phyloP scores from a whole-genome alignment of 2,113 vertebrate species.

The Carassius gibelio region DNA sequence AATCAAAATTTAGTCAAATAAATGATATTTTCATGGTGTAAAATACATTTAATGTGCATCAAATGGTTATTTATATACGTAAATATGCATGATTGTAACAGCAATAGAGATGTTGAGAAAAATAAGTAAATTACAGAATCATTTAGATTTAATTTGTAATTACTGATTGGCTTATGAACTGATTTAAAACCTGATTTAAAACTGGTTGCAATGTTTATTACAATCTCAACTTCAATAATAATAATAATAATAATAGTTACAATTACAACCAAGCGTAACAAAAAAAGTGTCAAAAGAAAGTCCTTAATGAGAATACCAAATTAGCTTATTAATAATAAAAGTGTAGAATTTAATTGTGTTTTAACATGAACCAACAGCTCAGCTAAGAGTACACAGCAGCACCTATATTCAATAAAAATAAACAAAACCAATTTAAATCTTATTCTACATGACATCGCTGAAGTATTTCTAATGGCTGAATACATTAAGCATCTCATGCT shows the following conservation, averaged over 20 bases:
- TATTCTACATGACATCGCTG: neutral
- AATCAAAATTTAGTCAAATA: neutral
- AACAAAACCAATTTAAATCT: neutral
- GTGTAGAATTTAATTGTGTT: too few species aligned
- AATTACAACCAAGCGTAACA: neutral
- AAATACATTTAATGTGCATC: neutral
- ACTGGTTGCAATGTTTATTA: too few species aligned
- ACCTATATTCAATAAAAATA: neutral
- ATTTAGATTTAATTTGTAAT: neutral
- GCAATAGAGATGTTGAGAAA: too few species aligned
- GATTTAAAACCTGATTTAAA: neutral
- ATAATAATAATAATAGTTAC: neutral
- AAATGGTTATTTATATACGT: too few species aligned
- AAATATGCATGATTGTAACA: too few species aligned
- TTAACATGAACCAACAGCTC: too few species aligned
- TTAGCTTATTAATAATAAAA: neutral
- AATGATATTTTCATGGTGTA: neutral
- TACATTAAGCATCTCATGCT: neutral
- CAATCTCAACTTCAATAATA: neutral
- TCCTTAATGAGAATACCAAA: neutral
- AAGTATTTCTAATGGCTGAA: neutral
- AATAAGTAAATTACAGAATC: too few species aligned
- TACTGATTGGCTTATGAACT: neutral
- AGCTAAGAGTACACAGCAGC: too few species aligned
- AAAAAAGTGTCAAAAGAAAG: neutral